Conservation (phyloP, 35 echinoderm and acorn worm genomes). For the Diadema setosum region DNA sequence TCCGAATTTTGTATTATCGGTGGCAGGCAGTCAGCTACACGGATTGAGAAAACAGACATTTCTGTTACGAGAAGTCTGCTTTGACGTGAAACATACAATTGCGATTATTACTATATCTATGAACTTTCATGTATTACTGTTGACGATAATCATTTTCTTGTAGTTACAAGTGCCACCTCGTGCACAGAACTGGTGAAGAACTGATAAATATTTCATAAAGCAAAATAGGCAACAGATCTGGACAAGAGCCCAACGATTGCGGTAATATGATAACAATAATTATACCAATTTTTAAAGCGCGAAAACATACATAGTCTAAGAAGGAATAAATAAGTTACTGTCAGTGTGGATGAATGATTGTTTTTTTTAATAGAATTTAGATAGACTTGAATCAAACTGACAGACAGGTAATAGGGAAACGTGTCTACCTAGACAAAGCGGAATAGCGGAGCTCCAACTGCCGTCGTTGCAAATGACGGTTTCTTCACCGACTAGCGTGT, state of each 20-base stretch:
- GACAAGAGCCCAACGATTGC: not conserved
- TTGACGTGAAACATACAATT: not conserved
- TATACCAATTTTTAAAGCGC: not conserved
- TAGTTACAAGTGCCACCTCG: too few species aligned
- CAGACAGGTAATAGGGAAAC: too few species aligned
- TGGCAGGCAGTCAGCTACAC: not conserved
- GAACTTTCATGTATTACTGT: not conserved
- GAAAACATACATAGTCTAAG: not conserved
- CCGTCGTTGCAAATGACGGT: not conserved
- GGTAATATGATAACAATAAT: not conserved
- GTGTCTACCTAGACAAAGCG: not conserved
- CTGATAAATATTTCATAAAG: too few species aligned
- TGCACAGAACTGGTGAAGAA: too few species aligned
- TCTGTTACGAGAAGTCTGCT: not conserved
- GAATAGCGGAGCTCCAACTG: not conserved
- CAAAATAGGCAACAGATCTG: not conserved
- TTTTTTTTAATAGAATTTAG: not conserved
- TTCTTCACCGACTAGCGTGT: not conserved
- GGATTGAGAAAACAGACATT: not conserved
- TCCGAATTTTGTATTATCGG: not conserved
- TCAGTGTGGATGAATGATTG: not conserved
- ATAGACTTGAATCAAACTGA: too few species aligned
- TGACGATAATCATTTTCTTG: too few species aligned
- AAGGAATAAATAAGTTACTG: not conserved
- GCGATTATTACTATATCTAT: not conserved